phyloP scores from a whole-genome alignment of 2,797 vertebrate genomes.

The Salmo trutta region DNA sequence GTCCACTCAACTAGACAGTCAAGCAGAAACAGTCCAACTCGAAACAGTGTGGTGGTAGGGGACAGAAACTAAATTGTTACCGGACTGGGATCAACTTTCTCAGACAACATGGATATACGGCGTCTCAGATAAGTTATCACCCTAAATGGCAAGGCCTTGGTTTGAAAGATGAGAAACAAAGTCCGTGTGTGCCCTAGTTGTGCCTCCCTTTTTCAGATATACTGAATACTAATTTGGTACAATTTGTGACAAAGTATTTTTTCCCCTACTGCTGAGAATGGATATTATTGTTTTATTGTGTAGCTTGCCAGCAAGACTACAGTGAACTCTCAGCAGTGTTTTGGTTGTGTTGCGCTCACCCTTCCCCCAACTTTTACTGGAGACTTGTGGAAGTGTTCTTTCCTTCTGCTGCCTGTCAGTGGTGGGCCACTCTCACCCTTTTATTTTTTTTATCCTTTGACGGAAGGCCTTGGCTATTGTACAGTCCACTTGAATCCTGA shows the following conservation, averaged over 20 bases:
- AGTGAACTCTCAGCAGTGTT: constrained; percentile 69
- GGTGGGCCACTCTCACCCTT: constrained; percentile 30
- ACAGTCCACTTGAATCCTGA: constrained; percentile 31
- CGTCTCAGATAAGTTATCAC: constrained; percentile 19
- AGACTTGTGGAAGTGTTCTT: constrained; percentile 26
- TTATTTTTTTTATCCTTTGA: background rate
- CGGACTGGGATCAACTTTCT: constrained; percentile 14
- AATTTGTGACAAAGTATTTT: background rate
- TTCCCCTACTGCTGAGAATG: background rate
- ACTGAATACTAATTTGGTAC: background rate
- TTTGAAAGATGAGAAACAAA: background rate
- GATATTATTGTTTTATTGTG: constrained; percentile 26
- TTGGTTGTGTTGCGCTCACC: constrained; percentile 55
- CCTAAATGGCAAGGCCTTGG: constrained; percentile 18
- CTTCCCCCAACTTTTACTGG: constrained; percentile 55
- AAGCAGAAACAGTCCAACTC: background rate
- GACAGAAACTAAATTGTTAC: background rate
- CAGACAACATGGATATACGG: constrained; percentile 12
- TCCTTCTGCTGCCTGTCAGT: constrained; percentile 20
- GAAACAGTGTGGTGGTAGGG: background rate
- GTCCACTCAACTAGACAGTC: background rate
- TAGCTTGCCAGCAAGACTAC: constrained; percentile 51
- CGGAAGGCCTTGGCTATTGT: constrained; percentile 25
- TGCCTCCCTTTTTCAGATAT: background rate
- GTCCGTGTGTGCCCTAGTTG: background rate